Percentiles rank a stretch among this genome's conserved stretches.
Evolutionary conservation across 1,140 invertebrate genomes (phyloP).

Genomic region (Drosophila ogumai): DNA sequence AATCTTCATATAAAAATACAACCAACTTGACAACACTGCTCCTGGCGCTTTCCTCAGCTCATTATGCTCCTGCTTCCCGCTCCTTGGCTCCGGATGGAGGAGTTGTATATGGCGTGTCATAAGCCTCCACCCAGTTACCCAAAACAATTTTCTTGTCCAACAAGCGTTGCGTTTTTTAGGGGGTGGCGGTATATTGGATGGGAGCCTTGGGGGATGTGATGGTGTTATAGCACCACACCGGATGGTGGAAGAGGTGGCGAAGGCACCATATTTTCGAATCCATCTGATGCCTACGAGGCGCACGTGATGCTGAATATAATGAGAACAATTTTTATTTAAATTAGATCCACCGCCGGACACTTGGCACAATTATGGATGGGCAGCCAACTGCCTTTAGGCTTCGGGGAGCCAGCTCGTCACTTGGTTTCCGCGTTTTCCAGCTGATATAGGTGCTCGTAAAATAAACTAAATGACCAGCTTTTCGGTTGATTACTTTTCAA

Average conservation of each 20-base stretch:
- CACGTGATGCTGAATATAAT: slow-evolving; percentile 52
- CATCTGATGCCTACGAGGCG: slow-evolving; percentile 46
- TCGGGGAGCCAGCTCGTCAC: not conserved
- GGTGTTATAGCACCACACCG: slow-evolving; percentile 8
- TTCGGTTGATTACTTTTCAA: slow-evolving; percentile 47
- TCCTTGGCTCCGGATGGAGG: slow-evolving; percentile 24
- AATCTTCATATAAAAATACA: not conserved
- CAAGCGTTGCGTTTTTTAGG: slow-evolving; percentile 19
- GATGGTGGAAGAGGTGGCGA: slow-evolving; percentile 30
- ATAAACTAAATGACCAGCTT: slow-evolving; percentile 41
- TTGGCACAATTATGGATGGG: slow-evolving; percentile 47
- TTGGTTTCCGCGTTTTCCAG: slow-evolving; percentile 4
- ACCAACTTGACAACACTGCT: slow-evolving; percentile 8
- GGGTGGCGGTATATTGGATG: slow-evolving; percentile 22
- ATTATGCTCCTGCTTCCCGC: slow-evolving; percentile 13
- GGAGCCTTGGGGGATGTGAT: slow-evolving; percentile 6
- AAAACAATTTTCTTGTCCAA: slow-evolving; percentile 34
- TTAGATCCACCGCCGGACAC: slow-evolving; percentile 50
- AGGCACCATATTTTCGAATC: slow-evolving; percentile 44
- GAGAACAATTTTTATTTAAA: slow-evolving; percentile 55
- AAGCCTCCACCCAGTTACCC: slow-evolving; percentile 41
- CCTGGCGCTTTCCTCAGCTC: slow-evolving; percentile 23
- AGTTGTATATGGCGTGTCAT: slow-evolving; percentile 53
- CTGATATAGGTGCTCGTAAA: slow-evolving; percentile 35
- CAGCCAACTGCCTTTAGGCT: slow-evolving; percentile 4